Conservation (phyloP, 1,140 invertebrate genomes). For the Panulirus ornatus region DNA sequence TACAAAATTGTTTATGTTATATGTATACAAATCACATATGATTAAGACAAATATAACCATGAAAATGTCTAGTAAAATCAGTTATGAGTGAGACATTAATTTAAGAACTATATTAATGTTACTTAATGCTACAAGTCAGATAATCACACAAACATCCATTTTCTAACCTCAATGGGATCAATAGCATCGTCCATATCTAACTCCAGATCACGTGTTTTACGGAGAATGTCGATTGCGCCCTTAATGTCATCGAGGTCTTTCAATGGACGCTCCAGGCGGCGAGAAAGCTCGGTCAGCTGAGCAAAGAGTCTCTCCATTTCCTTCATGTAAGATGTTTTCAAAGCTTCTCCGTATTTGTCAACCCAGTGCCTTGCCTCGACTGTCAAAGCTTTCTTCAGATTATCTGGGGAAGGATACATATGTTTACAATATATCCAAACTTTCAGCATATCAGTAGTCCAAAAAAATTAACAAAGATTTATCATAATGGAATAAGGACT, state of each 20-base stretch:
- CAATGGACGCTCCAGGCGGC: slow-evolving; percentile 91
- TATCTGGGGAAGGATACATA: slow-evolving; percentile 84
- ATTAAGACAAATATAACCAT: no score
- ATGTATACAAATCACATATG: no score
- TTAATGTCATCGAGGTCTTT: slow-evolving; percentile 95
- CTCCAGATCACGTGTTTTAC: slow-evolving; percentile 95
- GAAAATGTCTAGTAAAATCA: no score
- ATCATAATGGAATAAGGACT: no score
- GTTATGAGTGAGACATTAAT: no score
- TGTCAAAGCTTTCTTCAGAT: slow-evolving; percentile 90
- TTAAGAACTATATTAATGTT: no score
- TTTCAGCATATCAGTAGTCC: no score
- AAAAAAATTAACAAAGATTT: no score
- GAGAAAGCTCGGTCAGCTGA: slow-evolving; percentile 93
- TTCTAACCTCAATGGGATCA: slow-evolving; percentile 91
- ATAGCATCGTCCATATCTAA: slow-evolving; percentile 96
- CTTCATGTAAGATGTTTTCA: slow-evolving; percentile 93
- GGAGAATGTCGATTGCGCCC: slow-evolving; percentile 94
- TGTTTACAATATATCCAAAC: no score
- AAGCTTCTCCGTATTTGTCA: slow-evolving; percentile 90
- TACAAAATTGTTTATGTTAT: no score
- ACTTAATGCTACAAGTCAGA: no score
- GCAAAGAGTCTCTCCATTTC: slow-evolving; percentile 97
- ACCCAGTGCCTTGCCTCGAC: slow-evolving; percentile 90
- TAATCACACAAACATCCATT: background rate